A percentile compares a stretch with the other conserved stretches of the same genome.
phyloP scores from a whole-genome alignment of 2,797 vertebrate species.

The Lepilemur septentrionalis region DNA sequence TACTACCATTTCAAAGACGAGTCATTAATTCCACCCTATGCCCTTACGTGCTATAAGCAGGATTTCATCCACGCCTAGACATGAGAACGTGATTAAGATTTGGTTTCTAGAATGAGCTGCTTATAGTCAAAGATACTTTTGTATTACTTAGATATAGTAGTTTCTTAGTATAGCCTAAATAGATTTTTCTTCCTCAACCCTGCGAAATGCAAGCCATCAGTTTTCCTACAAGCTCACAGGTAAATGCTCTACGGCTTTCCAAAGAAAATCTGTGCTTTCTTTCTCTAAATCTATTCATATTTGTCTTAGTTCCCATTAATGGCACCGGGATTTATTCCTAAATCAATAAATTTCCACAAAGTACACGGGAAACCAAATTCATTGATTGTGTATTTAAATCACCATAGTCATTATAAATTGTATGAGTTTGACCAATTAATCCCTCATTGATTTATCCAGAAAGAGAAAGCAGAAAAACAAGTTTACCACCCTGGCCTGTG shows the following conservation, averaged over 20 bases:
- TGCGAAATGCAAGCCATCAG: not conserved
- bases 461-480: not conserved
- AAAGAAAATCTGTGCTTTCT: not conserved
- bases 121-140: not conserved
- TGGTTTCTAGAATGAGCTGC: not conserved
- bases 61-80: not conserved
- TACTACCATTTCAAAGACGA: not conserved
- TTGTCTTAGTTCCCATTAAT: not conserved
- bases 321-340: not conserved
- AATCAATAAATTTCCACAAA: conserved; percentile 23
- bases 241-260: not conserved
- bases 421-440: not conserved
- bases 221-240: not conserved
- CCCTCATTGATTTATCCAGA: not conserved
- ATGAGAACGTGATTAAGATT: not conserved
- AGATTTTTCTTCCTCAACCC: not conserved
- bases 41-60: not conserved
- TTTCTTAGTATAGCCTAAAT: not conserved
- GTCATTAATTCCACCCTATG: not conserved
- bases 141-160: not conserved
- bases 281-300: not conserved
- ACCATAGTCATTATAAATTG: not conserved
- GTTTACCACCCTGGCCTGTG: not conserved
- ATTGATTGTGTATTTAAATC: not conserved
- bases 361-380: not conserved